phyloP scores from a whole-genome alignment of 2,113 vertebrate genomes.

The Pollachius pollachius region DNA sequence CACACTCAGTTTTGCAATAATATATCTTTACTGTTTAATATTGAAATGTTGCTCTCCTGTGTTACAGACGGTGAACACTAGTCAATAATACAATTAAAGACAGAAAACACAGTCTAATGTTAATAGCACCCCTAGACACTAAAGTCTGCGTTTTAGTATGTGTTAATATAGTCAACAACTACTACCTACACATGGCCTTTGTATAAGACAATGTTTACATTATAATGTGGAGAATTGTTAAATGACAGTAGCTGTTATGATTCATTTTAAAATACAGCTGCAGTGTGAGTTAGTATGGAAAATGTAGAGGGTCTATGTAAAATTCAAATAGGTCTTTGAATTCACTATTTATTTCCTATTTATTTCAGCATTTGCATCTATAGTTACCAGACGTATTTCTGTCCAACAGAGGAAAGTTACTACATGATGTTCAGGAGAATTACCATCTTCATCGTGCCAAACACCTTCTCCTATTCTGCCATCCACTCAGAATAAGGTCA shows the following conservation, averaged over 20 bases:
- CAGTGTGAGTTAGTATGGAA: conserved; percentile 39
- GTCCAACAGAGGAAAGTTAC: conserved; percentile 16
- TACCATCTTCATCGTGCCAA: conserved; percentile 34
- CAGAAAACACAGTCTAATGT: conserved; percentile 74
- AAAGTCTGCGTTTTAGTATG: conserved; percentile 66
- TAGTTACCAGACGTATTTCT: conserved; percentile 33
- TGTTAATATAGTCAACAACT: conserved; percentile 65
- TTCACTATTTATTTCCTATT: conserved; percentile 10
- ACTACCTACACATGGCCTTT: conserved; percentile 65
- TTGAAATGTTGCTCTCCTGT: conserved; percentile 71
- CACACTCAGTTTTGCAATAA: conserved; percentile 50
- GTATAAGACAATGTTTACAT: conserved; percentile 71
- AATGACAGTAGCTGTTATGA: conserved; percentile 61
- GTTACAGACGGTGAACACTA: conserved; percentile 75
- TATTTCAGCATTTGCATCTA: conserved; percentile 25
- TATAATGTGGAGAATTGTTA: conserved; percentile 59
- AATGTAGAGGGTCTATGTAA: conserved; percentile 40
- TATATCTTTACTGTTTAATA: conserved; percentile 71
- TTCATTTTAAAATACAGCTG: conserved; percentile 52
- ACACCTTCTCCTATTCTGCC: background rate
- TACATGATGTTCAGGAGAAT: background rate
- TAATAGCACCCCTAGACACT: conserved; percentile 78
- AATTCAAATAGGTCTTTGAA: conserved; percentile 35
- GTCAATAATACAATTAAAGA: conserved; percentile 74
- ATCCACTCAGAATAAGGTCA: conserved; percentile 9